Conservation (phyloP, 2,888 invertebrate genomes). For the Leptogaster cylindrica region DNA sequence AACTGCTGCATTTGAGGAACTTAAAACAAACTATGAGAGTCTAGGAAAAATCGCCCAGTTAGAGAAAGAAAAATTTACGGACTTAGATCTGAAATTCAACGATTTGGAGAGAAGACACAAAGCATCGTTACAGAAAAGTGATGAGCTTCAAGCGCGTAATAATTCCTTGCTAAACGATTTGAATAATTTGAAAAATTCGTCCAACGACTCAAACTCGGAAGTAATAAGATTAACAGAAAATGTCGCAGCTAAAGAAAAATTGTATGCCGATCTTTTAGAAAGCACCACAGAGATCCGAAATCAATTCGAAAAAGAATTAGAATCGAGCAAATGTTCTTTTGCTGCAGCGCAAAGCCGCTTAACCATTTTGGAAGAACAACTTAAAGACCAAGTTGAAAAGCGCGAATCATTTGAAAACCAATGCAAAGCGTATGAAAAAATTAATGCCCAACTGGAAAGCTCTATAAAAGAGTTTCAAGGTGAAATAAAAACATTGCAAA, state of each 20-base stretch:
- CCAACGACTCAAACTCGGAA: slow-evolving; percentile 68
- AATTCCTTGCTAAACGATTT: slow-evolving; percentile 68
- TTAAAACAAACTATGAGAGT: background rate
- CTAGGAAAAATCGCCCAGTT: no score
- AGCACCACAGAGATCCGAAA: slow-evolving; percentile 54
- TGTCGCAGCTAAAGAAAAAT: slow-evolving; percentile 66
- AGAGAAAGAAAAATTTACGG: no score
- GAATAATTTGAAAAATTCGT: slow-evolving; percentile 66
- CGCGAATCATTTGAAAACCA: background rate
- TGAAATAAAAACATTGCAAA: background rate
- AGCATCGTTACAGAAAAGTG: slow-evolving; percentile 66
- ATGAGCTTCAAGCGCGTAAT: slow-evolving; percentile 66
- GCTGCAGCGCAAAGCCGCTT: no score
- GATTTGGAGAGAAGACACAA: slow-evolving; percentile 67
- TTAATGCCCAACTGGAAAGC: background rate
- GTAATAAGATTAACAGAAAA: slow-evolving; percentile 66
- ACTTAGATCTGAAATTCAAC: slow-evolving; percentile 65
- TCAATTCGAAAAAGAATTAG: slow-evolving; percentile 59
- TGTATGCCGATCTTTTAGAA: slow-evolving; percentile 65
- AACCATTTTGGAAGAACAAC: slow-evolving; percentile 52
- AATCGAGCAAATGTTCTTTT: slow-evolving; percentile 57
- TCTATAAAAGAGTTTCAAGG: background rate
- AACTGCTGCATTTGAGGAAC: background rate
- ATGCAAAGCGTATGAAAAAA: slow-evolving; percentile 45
- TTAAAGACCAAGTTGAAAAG: slow-evolving; percentile 61